Conservation (phyloP, 2,888 invertebrate genomes). For the Cryptophagus acutangulus region DNA sequence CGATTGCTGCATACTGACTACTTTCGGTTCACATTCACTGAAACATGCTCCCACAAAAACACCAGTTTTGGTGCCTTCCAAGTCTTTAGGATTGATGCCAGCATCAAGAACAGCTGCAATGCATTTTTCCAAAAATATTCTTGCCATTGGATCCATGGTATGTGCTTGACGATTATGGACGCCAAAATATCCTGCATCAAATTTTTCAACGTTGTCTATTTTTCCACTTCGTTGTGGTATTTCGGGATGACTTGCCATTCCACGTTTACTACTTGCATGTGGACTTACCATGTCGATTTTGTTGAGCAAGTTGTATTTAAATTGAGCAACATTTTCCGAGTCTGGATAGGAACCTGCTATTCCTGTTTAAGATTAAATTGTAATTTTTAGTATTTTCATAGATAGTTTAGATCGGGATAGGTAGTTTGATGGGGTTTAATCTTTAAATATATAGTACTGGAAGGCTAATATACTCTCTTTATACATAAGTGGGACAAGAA, state of each 20-base stretch:
- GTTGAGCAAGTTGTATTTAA: constrained; percentile 65
- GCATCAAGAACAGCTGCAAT: constrained; percentile 60
- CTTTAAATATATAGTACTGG: too few species aligned
- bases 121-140: constrained; percentile 56
- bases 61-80: constrained; percentile 70
- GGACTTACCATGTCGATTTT: constrained; percentile 80
- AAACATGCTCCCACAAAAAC: constrained; percentile 76
- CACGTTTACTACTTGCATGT: constrained; percentile 72
- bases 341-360: constrained; percentile 72
- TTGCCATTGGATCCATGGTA: constrained; percentile 54
- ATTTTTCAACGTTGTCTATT: constrained; percentile 51
- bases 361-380: too few species aligned
- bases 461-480: too few species aligned
- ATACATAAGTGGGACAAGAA: too few species aligned
- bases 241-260: constrained; percentile 62
- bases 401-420: too few species aligned
- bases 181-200: constrained; percentile 54
- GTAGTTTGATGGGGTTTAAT: too few species aligned
- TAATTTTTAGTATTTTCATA: too few species aligned
- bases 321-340: constrained; percentile 66
- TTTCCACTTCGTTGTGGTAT: constrained; percentile 64
- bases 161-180: constrained; percentile 51
- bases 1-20: too few species aligned
- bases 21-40: too few species aligned
- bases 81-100: constrained; percentile 62